Percentiles rank a stretch among this genome's conserved stretches.
Evolutionary conservation across 1,140 invertebrate species (phyloP).

Genomic region (Pantala flavescens): DNA sequence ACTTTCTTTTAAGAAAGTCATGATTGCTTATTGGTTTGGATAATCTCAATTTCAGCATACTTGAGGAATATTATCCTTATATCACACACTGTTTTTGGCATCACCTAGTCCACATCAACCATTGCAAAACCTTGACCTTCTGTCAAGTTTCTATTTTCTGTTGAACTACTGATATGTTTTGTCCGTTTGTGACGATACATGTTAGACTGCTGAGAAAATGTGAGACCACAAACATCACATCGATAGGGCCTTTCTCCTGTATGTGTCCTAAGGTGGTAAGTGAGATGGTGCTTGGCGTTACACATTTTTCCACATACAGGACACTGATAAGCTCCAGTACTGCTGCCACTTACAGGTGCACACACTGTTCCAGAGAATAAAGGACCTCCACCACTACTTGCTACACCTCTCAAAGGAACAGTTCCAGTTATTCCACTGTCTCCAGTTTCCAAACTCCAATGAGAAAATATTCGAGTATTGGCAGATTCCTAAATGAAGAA

Average conservation of each 20-base stretch:
- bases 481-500: not conserved
- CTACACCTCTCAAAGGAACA: not conserved
- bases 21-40: no score
- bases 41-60: no score
- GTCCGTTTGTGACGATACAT: slow-evolving; percentile 5
- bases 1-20: no score
- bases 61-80: no score
- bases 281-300: not conserved
- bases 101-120: not conserved
- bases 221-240: not conserved
- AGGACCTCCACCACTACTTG: not conserved
- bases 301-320: not conserved
- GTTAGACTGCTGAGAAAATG: not conserved
- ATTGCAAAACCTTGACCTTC: not conserved
- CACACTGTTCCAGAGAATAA: not conserved
- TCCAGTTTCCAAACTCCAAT: not conserved
- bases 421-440: not conserved
- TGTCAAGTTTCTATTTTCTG: not conserved
- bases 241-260: not conserved
- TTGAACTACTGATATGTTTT: not conserved
- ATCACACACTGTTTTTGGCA: no score
- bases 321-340: not conserved
- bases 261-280: not conserved
- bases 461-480: not conserved
- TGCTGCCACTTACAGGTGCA: not conserved